phyloP scores from a whole-genome alignment of 2,113 vertebrate species.

The Pteronura brasiliensis region DNA sequence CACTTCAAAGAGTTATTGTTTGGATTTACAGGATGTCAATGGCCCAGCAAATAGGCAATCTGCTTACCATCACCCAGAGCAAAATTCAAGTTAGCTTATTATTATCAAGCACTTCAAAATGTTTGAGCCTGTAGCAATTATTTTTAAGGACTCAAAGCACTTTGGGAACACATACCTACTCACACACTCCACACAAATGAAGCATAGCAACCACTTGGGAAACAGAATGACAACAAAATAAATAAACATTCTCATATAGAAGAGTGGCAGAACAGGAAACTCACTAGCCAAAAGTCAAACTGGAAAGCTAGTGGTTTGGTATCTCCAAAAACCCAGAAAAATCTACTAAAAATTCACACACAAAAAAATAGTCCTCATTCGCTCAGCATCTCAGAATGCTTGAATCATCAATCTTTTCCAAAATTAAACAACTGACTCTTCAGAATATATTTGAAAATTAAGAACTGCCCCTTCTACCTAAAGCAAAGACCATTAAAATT shows the following conservation, averaged over 20 bases:
- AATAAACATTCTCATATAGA: conserved; percentile 17
- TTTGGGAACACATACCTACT: neutral
- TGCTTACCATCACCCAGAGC: conserved; percentile 6
- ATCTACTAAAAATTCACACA: neutral
- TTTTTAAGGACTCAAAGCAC: conserved; percentile 39
- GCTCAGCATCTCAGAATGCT: neutral
- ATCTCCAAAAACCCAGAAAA: neutral
- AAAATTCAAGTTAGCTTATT: conserved; percentile 34
- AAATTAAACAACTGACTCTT: conserved; percentile 8
- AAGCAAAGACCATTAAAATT: conserved; percentile 19
- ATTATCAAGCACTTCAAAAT: conserved; percentile 10
- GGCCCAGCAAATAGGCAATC: neutral
- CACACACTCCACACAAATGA: neutral
- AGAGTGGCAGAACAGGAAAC: neutral
- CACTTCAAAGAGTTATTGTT: neutral
- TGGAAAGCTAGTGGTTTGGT: neutral
- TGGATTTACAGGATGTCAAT: neutral
- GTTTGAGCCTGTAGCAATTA: neutral
- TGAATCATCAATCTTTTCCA: conserved; percentile 4
- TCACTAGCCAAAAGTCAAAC: conserved; percentile 13
- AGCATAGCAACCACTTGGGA: neutral
- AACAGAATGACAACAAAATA: conserved; percentile 24
- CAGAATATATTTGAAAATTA: conserved; percentile 20
- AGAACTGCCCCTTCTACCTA: neutral
- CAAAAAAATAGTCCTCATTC: neutral